Percentiles rank a stretch among this genome's conserved stretches.
phyloP scores from a whole-genome alignment of 2,113 vertebrate genomes.

The Antennarius striatus region DNA sequence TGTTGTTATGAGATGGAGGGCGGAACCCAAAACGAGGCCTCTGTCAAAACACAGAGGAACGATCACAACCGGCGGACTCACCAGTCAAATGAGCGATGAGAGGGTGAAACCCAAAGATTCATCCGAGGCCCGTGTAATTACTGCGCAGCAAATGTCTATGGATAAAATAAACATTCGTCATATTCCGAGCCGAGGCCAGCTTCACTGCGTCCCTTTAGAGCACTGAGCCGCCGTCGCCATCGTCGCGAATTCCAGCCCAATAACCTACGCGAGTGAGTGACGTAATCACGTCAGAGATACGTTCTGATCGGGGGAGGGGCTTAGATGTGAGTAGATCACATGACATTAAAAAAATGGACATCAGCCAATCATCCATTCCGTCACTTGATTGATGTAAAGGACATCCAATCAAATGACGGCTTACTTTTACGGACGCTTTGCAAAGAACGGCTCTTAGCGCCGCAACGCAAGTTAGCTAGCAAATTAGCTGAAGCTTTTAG shows the following conservation, averaged over 20 bases:
- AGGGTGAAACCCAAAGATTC: constrained; percentile 25
- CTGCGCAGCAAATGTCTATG: constrained; percentile 48
- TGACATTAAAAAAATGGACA: too few relatives aligned
- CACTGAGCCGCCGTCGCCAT: constrained; percentile 75
- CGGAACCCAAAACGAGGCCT: constrained; percentile 81
- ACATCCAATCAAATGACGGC: too few relatives aligned
- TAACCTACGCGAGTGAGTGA: constrained; percentile 50
- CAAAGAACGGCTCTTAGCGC: too few relatives aligned
- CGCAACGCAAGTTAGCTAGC: too few relatives aligned
- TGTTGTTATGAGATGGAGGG: constrained; percentile 84
- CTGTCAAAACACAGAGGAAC: constrained; percentile 75
- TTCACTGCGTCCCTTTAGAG: constrained; percentile 70
- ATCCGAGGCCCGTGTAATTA: constrained; percentile 53
- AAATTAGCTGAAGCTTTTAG: too few relatives aligned
- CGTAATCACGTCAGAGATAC: constrained; percentile 59
- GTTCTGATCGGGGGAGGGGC: constrained; percentile 37
- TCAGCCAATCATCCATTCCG: too few relatives aligned
- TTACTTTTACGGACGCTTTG: too few relatives aligned
- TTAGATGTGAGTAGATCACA: neutral
- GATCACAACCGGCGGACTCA: constrained; percentile 66
- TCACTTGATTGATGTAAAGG: too few relatives aligned
- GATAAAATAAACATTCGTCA: constrained; percentile 53
- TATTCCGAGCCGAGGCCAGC: constrained; percentile 65
- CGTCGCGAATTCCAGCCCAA: constrained; percentile 69
- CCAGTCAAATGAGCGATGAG: constrained; percentile 46